Conservation (phyloP, 2,888 invertebrate genomes). For the Pilophorus perplexus region DNA sequence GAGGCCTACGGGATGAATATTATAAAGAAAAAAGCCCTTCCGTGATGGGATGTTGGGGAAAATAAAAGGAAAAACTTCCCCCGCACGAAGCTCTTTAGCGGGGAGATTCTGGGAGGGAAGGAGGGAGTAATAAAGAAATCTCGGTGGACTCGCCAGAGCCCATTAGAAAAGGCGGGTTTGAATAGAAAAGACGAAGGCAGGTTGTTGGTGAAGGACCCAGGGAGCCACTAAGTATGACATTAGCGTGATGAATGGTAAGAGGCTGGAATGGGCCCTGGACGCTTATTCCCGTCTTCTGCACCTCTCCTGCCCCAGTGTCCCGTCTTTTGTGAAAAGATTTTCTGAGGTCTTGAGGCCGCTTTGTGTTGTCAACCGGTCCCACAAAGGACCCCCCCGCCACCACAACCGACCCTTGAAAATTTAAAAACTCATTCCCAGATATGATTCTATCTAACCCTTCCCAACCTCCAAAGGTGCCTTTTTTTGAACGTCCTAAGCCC, state of each 20-base stretch:
- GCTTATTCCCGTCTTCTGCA: slow-evolving; percentile 3
- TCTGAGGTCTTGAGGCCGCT: slow-evolving; percentile 28
- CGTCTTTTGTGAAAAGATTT: slow-evolving; percentile 32
- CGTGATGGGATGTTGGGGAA: slow-evolving; percentile 15
- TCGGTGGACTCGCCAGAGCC: background rate
- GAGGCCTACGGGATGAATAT: slow-evolving; percentile 12
- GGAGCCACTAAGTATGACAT: slow-evolving; percentile 42
- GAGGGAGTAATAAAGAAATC: slow-evolving; percentile 31
- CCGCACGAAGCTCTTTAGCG: background rate
- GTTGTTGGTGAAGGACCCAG: slow-evolving; percentile 21
- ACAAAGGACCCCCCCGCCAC: slow-evolving; percentile 20
- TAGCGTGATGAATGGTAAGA: slow-evolving; percentile 43
- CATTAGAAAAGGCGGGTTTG: slow-evolving; percentile 31
- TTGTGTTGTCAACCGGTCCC: slow-evolving; percentile 29
- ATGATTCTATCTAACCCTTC: slow-evolving; percentile 27
- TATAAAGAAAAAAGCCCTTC: slow-evolving; percentile 11
- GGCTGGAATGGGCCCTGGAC: slow-evolving; percentile 19
- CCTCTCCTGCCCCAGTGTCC: background rate
- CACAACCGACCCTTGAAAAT: slow-evolving; percentile 24
- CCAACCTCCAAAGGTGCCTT: background rate
- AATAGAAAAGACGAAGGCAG: slow-evolving; percentile 32
- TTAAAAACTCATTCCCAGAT: slow-evolving; percentile 42
- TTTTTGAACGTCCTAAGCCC: slow-evolving; percentile 7
- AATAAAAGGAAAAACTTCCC: slow-evolving; percentile 16
- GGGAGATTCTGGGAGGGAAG: background rate